Conservation (phyloP, 2,113 vertebrate genomes). For the Alouatta palliata region DNA sequence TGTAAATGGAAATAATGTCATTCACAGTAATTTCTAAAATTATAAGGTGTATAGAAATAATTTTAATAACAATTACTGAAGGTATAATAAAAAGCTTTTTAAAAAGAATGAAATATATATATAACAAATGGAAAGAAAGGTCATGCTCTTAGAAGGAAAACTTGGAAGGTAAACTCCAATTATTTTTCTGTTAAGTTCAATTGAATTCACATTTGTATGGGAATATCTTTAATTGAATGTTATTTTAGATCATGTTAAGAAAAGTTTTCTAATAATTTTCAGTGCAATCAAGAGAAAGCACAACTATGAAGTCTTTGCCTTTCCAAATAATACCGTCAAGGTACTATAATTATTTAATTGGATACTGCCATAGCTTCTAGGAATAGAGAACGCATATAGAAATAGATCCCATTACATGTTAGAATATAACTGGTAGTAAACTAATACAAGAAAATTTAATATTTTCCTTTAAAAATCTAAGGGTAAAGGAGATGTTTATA, state of each 20-base stretch:
- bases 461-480: background rate
- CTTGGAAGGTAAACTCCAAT: background rate
- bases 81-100: background rate
- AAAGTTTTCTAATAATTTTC: background rate
- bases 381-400: background rate
- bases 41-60: background rate
- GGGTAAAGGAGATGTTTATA: background rate
- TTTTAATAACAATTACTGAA: background rate
- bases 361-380: background rate
- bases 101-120: background rate
- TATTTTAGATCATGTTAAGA: background rate
- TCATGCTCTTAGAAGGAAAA: background rate
- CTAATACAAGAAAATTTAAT: background rate
- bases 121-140: background rate
- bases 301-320: background rate
- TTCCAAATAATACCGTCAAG: background rate
- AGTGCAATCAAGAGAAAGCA: background rate
- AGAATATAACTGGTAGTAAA: background rate
- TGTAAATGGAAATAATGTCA: background rate
- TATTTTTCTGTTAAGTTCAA: background rate
- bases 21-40: background rate
- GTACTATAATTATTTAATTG: background rate
- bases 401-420: background rate
- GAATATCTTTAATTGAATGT: background rate
- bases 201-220: background rate